Evolutionary conservation across 2,113 vertebrate species (phyloP), one percentile per base, ranked within the genome.

Genomic region (Tragulus kanchil): DNA sequence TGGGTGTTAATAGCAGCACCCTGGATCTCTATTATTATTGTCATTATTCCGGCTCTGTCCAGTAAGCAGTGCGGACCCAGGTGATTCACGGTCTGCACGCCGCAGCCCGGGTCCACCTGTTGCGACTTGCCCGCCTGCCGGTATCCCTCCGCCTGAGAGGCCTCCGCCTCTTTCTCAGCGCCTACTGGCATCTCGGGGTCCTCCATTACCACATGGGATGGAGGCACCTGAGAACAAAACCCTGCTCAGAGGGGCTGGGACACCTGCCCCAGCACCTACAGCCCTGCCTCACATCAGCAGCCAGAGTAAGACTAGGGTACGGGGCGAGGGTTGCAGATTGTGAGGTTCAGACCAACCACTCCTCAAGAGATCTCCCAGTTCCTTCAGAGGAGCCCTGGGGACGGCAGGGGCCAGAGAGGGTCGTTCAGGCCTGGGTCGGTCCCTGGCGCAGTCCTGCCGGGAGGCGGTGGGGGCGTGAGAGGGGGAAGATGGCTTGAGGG

Each of bases 21-120:
- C n/a, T 56, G 69, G 94, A 23, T 92, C 87, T 94, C 95, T 98
- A 54, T 98, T 90, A 98, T 98, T 97, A 97, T 85, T 97, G 96
- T 98, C 97, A 96, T 98, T 97, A 97, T 45, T 95, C 84, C 15
- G 61, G 65, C 95, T 90, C 90, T 97, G 97, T 96, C 97, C 98
- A 96, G 97, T 94, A 97, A 93, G 98, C 96, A 98, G 81, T 50
- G 23, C 88, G 95, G 95, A 97, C 89, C 84, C 15, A 45, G 54
- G 85, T 98, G 97, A 98, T 54, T 98, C 98, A 98, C 92, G 3
- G 97, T 97, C 97, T 97, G 85, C 94, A 48, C 0, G 10, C 93
- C 11, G 17, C 79, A 86, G 94, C 75, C 85, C 75, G 16, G 7
- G 13, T 31, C 5, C 0, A 42, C 93, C 71, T 97, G 98, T 71